Evolutionary conservation across 1,140 invertebrate species (phyloP).

Genomic region (Drosophila nigromelanica): DNA sequence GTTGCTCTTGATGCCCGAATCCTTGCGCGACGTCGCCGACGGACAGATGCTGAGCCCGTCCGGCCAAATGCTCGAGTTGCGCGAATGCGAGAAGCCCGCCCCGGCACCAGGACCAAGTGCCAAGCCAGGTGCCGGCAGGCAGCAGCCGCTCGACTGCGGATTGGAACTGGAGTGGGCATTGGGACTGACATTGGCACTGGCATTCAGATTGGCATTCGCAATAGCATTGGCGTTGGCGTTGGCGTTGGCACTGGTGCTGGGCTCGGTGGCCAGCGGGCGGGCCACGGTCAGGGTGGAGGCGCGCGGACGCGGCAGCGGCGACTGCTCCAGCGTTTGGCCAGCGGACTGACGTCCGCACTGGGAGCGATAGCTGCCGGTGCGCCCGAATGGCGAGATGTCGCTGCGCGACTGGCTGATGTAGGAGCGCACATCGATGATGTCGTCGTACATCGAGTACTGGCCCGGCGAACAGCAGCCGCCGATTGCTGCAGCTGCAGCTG

Average conservation of each 20-base stretch:
- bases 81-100: slow-evolving; percentile 51
- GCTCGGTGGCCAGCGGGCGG: slow-evolving; percentile 25
- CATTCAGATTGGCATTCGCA: slow-evolving; percentile 10
- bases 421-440: slow-evolving; percentile 88
- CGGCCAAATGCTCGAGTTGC: slow-evolving; percentile 83
- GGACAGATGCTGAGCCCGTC: slow-evolving; percentile 89
- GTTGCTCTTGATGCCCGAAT: slow-evolving; percentile 93
- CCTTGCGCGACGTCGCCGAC: slow-evolving; percentile 92
- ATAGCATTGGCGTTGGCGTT: slow-evolving; percentile 7
- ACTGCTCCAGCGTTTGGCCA: slow-evolving; percentile 59
- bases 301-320: slow-evolving; percentile 85
- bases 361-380: slow-evolving; percentile 87
- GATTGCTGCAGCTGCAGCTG: background rate
- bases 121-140: slow-evolving; percentile 31
- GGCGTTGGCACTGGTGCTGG: slow-evolving; percentile 34
- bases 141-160: slow-evolving; percentile 11
- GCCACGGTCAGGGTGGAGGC: slow-evolving; percentile 85
- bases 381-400: slow-evolving; percentile 87
- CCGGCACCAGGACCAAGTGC: slow-evolving; percentile 14
- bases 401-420: slow-evolving; percentile 88
- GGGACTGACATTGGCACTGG: slow-evolving; percentile 12
- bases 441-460: slow-evolving; percentile 83
- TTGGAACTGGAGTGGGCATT: slow-evolving; percentile 15
- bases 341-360: slow-evolving; percentile 85
- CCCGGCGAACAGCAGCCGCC: slow-evolving; percentile 75